Conservation (phyloP, 2,888 invertebrate genomes). For the Alviniconcha strummeri region DNA sequence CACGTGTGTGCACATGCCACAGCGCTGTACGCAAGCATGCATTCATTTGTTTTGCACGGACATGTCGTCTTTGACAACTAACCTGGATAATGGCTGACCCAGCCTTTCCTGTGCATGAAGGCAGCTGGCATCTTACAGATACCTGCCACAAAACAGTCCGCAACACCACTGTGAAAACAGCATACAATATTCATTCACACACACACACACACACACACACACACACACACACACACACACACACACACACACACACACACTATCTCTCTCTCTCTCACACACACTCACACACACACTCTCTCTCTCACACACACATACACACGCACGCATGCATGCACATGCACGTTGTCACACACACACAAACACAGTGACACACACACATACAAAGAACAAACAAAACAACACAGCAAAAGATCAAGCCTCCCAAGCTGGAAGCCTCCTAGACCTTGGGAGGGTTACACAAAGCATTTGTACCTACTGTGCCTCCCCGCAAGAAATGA, state of each 20-base stretch:
- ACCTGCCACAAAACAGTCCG: background rate
- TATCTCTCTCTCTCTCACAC: background rate
- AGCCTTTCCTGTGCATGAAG: conserved; percentile 24
- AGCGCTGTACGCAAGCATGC: too few relatives aligned
- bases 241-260: conserved; percentile 5
- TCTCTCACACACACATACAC: conserved; percentile 12
- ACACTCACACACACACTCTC: background rate
- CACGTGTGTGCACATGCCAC: too few relatives aligned
- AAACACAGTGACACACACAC: background rate
- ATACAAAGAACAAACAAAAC: background rate
- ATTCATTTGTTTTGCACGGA: too few relatives aligned
- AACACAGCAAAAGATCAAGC: too few relatives aligned
- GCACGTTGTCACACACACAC: background rate
- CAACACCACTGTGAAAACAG: background rate
- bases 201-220: background rate
- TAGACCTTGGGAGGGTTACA: too few relatives aligned
- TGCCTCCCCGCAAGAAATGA: too few relatives aligned
- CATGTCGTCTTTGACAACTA: background rate
- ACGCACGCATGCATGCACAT: conserved; percentile 1
- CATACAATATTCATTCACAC: background rate
- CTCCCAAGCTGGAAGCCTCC: too few relatives aligned
- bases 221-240: conserved; percentile 3
- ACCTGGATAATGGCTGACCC: conserved; percentile 25
- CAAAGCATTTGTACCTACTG: too few relatives aligned
- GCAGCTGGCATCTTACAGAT: conserved; percentile 17